Conservation (phyloP, 2,888 invertebrate species). For the Tinea trinotella region DNA sequence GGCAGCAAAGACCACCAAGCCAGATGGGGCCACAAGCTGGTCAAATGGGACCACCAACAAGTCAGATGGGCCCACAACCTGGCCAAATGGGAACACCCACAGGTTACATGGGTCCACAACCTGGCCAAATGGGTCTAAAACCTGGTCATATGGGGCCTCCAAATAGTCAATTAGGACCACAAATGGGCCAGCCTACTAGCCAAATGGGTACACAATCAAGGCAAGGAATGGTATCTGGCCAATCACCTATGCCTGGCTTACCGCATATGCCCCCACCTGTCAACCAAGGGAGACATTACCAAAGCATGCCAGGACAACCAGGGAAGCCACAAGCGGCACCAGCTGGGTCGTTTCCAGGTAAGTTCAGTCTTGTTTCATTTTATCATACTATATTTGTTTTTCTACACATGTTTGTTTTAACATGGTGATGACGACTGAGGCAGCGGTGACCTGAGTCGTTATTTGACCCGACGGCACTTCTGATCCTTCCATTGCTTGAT, state of each 20-base stretch:
- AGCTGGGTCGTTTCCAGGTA: slow-evolving; percentile 21
- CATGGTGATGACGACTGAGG: no score
- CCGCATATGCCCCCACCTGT: slow-evolving; percentile 36
- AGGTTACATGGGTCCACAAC: slow-evolving; percentile 23
- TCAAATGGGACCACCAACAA: slow-evolving; percentile 19
- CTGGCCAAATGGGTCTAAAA: slow-evolving; percentile 27
- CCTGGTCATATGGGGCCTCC: slow-evolving; percentile 22
- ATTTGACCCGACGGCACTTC: no score
- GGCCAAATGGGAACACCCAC: slow-evolving; percentile 22
- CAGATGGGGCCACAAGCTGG: slow-evolving; percentile 29
- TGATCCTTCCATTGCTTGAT: no score
- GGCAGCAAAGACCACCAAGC: slow-evolving; percentile 25
- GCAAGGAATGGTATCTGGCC: slow-evolving; percentile 23
- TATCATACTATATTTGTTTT: neutral
- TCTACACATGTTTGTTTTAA: no score
- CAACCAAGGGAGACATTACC: slow-evolving; percentile 19
- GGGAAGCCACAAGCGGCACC: slow-evolving; percentile 22
- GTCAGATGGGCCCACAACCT: slow-evolving; percentile 21
- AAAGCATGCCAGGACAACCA: slow-evolving; percentile 25
- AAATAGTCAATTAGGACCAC: slow-evolving; percentile 20
- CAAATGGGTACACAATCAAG: slow-evolving; percentile 21
- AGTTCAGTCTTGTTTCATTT: neutral
- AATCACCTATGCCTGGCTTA: slow-evolving; percentile 27
- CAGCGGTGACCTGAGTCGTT: no score
- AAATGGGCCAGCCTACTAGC: slow-evolving; percentile 25